These are phyloP conservation scores for Drosophila virilis DNA, from an alignment of 1,140 invertebrate genomes.

Conservation along the genomic window DNA sequence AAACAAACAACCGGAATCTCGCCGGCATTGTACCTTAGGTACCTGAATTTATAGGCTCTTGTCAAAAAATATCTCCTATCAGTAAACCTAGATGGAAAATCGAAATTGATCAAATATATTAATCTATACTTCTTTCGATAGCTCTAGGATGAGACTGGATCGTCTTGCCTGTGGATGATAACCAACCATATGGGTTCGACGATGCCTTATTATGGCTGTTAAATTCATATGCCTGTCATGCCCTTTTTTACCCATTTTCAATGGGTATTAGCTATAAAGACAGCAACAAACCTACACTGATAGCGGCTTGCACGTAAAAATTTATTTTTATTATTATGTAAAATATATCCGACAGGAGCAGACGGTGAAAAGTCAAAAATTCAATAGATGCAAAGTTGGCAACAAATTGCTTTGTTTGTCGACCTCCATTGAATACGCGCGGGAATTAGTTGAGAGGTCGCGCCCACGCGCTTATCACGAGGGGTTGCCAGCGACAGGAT, in stretches of 20 bases:
- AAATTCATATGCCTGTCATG: too few species aligned
- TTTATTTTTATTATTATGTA: constrained; percentile 71
- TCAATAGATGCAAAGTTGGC: constrained; percentile 49
- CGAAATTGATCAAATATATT: too few species aligned
- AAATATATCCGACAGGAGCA: constrained; percentile 29
- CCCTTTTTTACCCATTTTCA: neutral
- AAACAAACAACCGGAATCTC: too few species aligned
- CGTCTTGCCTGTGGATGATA: too few species aligned
- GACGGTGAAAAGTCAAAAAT: constrained; percentile 34
- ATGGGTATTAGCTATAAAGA: neutral
- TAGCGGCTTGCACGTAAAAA: constrained; percentile 63
- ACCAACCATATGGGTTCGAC: too few species aligned
- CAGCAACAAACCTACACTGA: constrained; percentile 16
- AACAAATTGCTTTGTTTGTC: constrained; percentile 73
- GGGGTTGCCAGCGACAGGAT: constrained; percentile 51
- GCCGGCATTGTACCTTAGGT: too few species aligned
- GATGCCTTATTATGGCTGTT: too few species aligned
- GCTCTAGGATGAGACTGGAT: too few species aligned
- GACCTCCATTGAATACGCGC: constrained; percentile 43
- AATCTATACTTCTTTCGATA: too few species aligned
- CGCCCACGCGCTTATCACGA: constrained; percentile 11
- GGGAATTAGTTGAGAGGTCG: constrained; percentile 58
- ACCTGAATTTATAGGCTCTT: too few species aligned
- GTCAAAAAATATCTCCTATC: too few species aligned
- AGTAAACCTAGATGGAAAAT: too few species aligned